Evolutionary conservation across 2,113 vertebrate species (phyloP), one percentile per base, ranked within the genome.

Genomic region (Paratilapia polleni): DNA sequence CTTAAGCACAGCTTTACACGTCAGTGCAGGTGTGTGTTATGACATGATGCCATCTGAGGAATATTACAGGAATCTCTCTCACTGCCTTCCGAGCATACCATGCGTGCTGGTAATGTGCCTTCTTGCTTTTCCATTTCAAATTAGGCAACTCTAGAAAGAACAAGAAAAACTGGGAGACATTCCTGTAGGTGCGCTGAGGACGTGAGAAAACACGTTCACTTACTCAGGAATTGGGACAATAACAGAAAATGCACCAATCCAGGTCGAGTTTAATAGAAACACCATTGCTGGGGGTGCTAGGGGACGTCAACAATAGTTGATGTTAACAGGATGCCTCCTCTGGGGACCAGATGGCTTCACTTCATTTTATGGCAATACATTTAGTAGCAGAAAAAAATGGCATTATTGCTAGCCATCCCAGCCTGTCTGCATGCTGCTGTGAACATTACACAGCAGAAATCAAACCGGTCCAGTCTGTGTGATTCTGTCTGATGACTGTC

Each of bases 11-110:
- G 76, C 83, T 83, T 87, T 73, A 86, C 88, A 31, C 85, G 87
- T 87, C 70, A 77, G 19, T 26, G 56, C 89, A 88, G 78, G 90
- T 86, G 24, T 87, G 85, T 88, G 87, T 90, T 54, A 86, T 78
- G 78, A 87, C 88, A 81, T 81, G 91, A 93, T 83, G 82, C 85
- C 88, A 85, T 83, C 79, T 24, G 28, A n/a, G 22, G 90, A 89
- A 88, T 76, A 88, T 90, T 83, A 62, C 60, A 59, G 80, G 85
- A 92, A 93, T 92, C 81, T 54, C 77, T 86, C 68, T 47, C 73
- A 0, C 58, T 61, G 77, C 31, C 85, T 87, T 78, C 80, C 80
- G 82, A 61, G 47, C 83, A 91, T 88, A 17, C 91, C 88, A 76
- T 5, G 20, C 68, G 1, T 19, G 59, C 78, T 58, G 22, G 17